Base-by-base conservation (phyloP, 2,113 vertebrate species). In the Anhinga rufa region DNA sequence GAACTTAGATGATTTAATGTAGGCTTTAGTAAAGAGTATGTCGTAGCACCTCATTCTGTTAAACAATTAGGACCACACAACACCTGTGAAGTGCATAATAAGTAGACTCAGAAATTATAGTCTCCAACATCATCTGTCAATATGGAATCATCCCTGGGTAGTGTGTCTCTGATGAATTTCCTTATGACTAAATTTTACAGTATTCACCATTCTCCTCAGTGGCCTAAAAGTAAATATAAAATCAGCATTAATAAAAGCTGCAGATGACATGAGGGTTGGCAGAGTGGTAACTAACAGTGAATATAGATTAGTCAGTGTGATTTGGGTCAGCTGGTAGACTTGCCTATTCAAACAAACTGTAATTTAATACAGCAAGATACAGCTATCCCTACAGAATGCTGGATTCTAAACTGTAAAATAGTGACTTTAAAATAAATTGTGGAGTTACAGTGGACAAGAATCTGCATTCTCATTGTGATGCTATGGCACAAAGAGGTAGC, bases 151-250 rank as follows among this genome's bases (percentile, higher is more conserved):
- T 65, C 57, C 52, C 40, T 18, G 40, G 44, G 25, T 77, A 60
- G 31, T 25, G 25, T 79, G 48, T 66, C 77, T 89, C 74, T 89
- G 40, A 64, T 82, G 90, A 54, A 80, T 90, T 92, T 95, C 51
- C 54, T 88, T 82, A 58, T 26, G 58, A 90, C 87, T 90, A 51
- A 65, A 82, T 85, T 82, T 82, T 85, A 79, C 61, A 82, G 40
- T 65, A 88, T 85, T 97, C 82, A 93, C 85, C 54, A 28, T 81
- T 90, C 54, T 85, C 78, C 74, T 92, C 51, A 34, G 81, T 96
- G 86, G 77, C 86, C 81, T 92, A 85, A 87, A 93, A 92, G 83
- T 92, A 94, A 92, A 92, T 89, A 95, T 58, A 82, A 97, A 87
- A 91, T 87, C 44, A 95, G 74, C 32, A 79, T 83, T 94, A 92